These are phyloP conservation scores for Delichon dasypus DNA, from an alignment of 2,797 vertebrate genomes.

Conservation along the genomic window DNA sequence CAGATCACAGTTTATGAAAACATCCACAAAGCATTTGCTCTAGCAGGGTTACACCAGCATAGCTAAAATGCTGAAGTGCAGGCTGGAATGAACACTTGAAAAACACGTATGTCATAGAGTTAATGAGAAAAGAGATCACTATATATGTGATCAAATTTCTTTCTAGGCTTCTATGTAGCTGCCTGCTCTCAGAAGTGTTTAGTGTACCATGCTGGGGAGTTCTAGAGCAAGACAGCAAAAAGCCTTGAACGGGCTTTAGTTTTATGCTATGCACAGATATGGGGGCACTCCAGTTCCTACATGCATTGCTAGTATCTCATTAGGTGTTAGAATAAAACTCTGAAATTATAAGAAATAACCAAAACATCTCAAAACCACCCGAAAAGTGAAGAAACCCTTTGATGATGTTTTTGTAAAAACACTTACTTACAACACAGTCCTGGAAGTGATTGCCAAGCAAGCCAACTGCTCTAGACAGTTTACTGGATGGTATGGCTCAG, in stretches of 20 bases:
- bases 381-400: neutral
- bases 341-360: neutral
- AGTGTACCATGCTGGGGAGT: neutral
- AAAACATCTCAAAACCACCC: neutral
- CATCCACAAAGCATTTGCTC: neutral
- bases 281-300: neutral
- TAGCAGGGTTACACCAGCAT: neutral
- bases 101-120: neutral
- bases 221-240: neutral
- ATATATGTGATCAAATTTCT: neutral
- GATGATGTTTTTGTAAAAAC: slow-evolving; percentile 1
- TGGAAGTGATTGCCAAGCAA: slow-evolving; percentile 13
- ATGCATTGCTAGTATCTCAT: neutral
- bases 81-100: neutral
- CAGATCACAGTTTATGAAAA: neutral
- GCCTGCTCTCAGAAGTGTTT: neutral
- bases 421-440: slow-evolving; percentile 19
- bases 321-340: neutral
- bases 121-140: neutral
- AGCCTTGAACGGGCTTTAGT: neutral
- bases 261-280: neutral
- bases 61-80: neutral
- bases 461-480: neutral
- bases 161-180: neutral
- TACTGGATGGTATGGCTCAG: slow-evolving; percentile 29